Conservation (phyloP, 2,113 vertebrate genomes). For the Cnemophilus loriae region DNA sequence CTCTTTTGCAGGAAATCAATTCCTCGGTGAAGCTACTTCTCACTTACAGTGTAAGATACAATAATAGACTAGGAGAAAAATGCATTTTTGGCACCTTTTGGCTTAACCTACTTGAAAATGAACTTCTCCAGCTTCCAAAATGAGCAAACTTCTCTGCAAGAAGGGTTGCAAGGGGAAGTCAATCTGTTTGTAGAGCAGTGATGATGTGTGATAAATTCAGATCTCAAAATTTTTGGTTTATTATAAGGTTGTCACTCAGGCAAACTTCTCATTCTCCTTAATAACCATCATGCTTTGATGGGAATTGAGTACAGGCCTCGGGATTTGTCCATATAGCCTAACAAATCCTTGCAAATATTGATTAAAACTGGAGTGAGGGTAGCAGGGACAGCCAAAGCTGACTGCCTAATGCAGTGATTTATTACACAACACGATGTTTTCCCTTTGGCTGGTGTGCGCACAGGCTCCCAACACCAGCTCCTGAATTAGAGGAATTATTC, state of each 20-base stretch:
- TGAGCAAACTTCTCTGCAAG: constrained; percentile 34
- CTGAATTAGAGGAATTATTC: constrained; percentile 23
- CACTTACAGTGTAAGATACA: constrained; percentile 65
- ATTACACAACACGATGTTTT: not conserved
- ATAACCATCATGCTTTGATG: not conserved
- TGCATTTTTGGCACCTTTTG: constrained; percentile 65
- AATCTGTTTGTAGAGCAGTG: constrained; percentile 22
- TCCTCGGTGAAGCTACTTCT: constrained; percentile 63
- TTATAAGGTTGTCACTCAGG: not conserved
- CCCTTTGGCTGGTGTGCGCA: not conserved
- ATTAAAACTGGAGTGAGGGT: constrained; percentile 19
- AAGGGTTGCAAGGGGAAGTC: constrained; percentile 34
- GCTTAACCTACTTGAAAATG: constrained; percentile 66
- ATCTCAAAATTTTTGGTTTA: not conserved
- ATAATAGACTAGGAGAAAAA: constrained; percentile 65
- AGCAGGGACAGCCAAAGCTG: constrained; percentile 1
- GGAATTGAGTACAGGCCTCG: not conserved
- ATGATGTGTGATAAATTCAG: constrained; percentile 22
- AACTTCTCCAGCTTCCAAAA: constrained; percentile 40
- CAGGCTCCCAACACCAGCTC: not conserved
- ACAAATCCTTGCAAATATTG: constrained; percentile 34
- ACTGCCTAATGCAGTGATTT: constrained; percentile 21
- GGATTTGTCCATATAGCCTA: constrained; percentile 9
- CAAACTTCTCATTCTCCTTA: constrained; percentile 17
- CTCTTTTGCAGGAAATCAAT: constrained; percentile 56